phyloP scores from a whole-genome alignment of 30 jellyfish, hydroid and myxozoan genomes.

The Hydractinia symbiolongicarpus region DNA sequence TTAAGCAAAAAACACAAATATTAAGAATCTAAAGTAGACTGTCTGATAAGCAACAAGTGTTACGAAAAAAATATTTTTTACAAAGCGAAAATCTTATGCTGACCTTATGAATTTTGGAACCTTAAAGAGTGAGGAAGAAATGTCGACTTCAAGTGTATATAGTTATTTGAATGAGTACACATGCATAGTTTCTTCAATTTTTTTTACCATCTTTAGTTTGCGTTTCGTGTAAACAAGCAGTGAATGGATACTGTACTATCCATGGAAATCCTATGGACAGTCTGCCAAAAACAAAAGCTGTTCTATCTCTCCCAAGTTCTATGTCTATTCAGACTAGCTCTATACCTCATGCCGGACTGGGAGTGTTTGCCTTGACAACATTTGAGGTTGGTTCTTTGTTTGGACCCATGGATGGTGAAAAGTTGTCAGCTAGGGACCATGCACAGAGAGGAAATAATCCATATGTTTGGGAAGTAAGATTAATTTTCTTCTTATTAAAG shows the following conservation, averaged over 20 bases:
- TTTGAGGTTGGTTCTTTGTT: constrained; percentile 34
- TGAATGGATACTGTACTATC: constrained; percentile 16
- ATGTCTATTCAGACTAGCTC: constrained; percentile 32
- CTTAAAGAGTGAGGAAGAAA: too few relatives aligned
- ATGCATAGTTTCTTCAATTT: neutral
- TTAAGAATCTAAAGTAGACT: too few relatives aligned
- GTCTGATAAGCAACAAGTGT: too few relatives aligned
- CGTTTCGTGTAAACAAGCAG: constrained; percentile 15
- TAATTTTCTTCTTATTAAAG: neutral
- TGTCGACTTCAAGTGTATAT: too few relatives aligned
- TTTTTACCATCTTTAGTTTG: constrained; percentile 16
- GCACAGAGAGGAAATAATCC: constrained; percentile 18
- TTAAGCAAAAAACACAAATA: too few relatives aligned
- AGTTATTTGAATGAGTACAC: too few relatives aligned
- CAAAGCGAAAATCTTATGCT: too few relatives aligned
- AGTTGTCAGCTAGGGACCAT: constrained; percentile 1
- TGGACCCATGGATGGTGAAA: constrained; percentile 43
- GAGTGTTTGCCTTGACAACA: constrained; percentile 28
- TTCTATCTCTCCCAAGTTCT: constrained; percentile 24
- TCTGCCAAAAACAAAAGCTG: constrained; percentile 25
- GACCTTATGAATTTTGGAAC: too few relatives aligned
- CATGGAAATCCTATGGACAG: constrained; percentile 40
- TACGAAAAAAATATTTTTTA: too few relatives aligned
- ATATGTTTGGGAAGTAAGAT: constrained; percentile 37
- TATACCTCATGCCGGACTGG: constrained; percentile 35